Conservation (phyloP, 2,797 vertebrate species). For the Cirrhinus mrigala region DNA sequence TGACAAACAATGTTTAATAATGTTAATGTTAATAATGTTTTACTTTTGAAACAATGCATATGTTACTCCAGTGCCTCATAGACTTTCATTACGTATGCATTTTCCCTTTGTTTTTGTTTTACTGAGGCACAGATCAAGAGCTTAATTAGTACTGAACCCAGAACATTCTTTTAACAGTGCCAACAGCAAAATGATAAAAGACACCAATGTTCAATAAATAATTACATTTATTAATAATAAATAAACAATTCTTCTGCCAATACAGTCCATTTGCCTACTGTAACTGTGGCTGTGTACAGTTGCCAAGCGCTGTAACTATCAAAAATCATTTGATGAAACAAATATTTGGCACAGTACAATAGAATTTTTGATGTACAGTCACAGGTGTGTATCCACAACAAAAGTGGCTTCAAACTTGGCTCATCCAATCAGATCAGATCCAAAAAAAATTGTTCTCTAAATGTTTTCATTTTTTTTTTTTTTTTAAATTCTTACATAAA, state of each 20-base stretch:
- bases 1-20: background rate
- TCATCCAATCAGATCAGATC: background rate
- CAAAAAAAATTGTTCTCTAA: background rate
- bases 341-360: background rate
- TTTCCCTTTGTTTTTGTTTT: background rate
- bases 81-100: background rate
- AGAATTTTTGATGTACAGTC: background rate
- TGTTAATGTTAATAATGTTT: background rate
- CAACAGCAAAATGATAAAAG: slow-evolving; percentile 1
- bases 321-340: background rate
- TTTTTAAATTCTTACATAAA: background rate
- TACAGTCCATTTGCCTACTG: background rate
- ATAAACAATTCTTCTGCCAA: background rate
- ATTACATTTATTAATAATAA: slow-evolving; percentile 4
- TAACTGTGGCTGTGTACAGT: slow-evolving; percentile 7
- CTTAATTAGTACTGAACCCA: background rate
- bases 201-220: slow-evolving; percentile 9
- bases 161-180: background rate
- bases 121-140: background rate
- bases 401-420: slow-evolving; percentile 11
- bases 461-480: background rate
- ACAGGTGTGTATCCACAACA: background rate
- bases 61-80: background rate
- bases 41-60: background rate
- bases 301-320: background rate